A percentile compares a stretch with the other conserved stretches of the same genome.
phyloP scores from a whole-genome alignment of 2,888 invertebrate genomes.

The Lathronympha strigana region DNA sequence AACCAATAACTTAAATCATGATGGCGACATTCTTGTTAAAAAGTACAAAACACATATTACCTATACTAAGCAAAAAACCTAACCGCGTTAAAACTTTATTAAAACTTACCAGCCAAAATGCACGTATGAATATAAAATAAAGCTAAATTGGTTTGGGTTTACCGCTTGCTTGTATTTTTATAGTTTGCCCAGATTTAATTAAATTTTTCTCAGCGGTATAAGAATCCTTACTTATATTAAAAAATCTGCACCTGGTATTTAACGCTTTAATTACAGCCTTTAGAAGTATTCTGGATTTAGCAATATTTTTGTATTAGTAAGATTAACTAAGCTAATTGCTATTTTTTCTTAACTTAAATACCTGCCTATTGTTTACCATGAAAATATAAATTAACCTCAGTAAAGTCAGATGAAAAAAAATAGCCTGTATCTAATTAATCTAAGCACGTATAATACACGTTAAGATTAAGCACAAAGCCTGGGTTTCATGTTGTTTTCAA shows the following conservation, averaged over 20 bases:
- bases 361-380: neutral
- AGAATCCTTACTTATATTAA: constrained; percentile 15
- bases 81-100: neutral
- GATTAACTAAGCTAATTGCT: neutral
- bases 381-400: neutral
- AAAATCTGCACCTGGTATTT: neutral
- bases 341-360: neutral
- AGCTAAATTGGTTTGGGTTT: neutral
- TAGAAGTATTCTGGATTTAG: constrained; percentile 7
- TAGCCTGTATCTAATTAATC: neutral
- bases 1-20: too few species aligned
- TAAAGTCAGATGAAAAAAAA: neutral
- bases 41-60: too few species aligned
- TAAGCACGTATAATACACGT: too few species aligned
- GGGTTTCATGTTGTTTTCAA: too few species aligned
- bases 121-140: constrained; percentile 4
- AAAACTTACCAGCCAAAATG: neutral
- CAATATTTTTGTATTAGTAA: constrained; percentile 2
- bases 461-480: too few species aligned
- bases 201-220: constrained; percentile 14
- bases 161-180: constrained; percentile 9
- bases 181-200: constrained; percentile 19
- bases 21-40: too few species aligned
- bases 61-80: neutral
- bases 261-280: constrained; percentile 14